Percentiles rank a stretch among this genome's conserved stretches.
Evolutionary conservation across 1,140 invertebrate genomes (phyloP).

Genomic region (Cryptotermes secundus): DNA sequence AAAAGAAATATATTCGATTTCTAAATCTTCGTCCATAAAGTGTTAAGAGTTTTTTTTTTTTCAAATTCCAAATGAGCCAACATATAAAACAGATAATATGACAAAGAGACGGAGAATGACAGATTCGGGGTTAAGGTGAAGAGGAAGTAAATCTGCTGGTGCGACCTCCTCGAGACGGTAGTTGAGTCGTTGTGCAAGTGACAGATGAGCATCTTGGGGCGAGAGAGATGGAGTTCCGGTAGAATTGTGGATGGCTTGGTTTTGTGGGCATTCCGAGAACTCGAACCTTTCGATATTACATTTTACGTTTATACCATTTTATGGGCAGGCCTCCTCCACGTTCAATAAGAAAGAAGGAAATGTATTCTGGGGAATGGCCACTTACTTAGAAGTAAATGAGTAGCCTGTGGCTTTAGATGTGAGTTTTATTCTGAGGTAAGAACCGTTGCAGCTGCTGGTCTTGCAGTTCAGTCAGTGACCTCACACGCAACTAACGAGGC

Average conservation of each 20-base stretch:
- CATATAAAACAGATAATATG: neutral
- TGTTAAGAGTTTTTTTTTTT: neutral
- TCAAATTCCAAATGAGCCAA: neutral
- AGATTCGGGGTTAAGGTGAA: neutral
- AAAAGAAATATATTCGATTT: too few species aligned
- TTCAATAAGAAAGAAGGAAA: neutral
- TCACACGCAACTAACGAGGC: too few species aligned
- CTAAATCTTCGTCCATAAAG: too few species aligned
- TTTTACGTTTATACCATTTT: neutral
- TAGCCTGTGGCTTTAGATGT: neutral
- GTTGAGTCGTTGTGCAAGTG: constrained; percentile 5
- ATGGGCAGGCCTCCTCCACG: neutral
- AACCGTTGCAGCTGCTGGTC: too few species aligned
- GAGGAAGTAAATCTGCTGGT: neutral
- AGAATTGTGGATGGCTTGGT: neutral
- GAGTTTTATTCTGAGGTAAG: too few species aligned
- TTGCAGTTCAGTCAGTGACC: too few species aligned
- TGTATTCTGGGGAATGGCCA: neutral
- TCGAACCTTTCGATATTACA: neutral
- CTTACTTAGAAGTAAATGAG: neutral
- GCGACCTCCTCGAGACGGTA: neutral
- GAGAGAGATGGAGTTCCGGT: neutral
- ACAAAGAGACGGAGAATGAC: neutral
- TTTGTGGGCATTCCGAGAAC: neutral
- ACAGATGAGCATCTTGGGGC: constrained; percentile 13